Evolutionary conservation across 2,113 vertebrate species (phyloP).

Genomic region (Etheostoma cragini): DNA sequence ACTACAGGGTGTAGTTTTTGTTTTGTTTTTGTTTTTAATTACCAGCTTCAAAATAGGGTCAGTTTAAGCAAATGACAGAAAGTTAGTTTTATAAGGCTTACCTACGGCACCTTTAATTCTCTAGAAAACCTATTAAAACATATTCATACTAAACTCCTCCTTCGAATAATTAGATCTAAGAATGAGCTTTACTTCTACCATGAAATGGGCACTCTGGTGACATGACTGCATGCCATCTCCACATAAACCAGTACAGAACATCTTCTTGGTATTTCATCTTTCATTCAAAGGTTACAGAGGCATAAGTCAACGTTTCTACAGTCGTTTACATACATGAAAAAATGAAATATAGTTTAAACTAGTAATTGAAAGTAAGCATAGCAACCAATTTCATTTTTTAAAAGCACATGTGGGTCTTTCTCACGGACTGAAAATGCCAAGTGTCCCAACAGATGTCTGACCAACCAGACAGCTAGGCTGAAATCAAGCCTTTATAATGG

Average conservation of each 20-base stretch:
- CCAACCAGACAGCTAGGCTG: not conserved
- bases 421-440: constrained; percentile 4
- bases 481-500: constrained; percentile 5
- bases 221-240: not conserved
- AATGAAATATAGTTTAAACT: not conserved
- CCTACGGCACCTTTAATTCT: too few relatives aligned
- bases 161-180: not conserved
- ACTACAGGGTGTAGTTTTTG: too few relatives aligned
- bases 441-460: constrained; percentile 7
- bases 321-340: constrained; percentile 34
- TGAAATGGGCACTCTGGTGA: constrained; percentile 14
- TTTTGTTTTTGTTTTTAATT: too few relatives aligned
- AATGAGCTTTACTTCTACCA: not conserved
- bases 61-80: too few relatives aligned
- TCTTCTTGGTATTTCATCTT: not conserved
- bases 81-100: too few relatives aligned
- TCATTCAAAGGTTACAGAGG: constrained; percentile 8
- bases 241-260: constrained; percentile 11
- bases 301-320: constrained; percentile 16
- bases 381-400: constrained; percentile 11
- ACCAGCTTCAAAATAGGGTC: too few relatives aligned
- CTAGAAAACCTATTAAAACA: not conserved
- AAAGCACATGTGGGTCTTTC: constrained; percentile 1
- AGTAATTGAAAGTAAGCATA: constrained; percentile 11
- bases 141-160: not conserved